Evolutionary conservation across 2,888 invertebrate species (phyloP), one percentile per base, ranked within the genome.

Genomic region (Meghimatium bilineatum): DNA sequence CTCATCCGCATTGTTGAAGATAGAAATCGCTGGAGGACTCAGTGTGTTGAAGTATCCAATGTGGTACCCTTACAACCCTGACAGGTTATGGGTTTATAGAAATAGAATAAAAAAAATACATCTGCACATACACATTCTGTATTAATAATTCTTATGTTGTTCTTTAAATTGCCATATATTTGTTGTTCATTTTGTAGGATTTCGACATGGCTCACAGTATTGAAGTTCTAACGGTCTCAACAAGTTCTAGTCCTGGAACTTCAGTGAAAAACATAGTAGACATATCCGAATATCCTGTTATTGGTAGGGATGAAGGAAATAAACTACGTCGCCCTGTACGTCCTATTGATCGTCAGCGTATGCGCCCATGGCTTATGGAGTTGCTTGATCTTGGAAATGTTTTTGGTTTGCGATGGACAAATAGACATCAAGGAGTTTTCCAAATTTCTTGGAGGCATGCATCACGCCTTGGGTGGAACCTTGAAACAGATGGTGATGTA

Each of bases 391-490:
- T 80, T 0, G 85, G 85, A 5, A 77, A 84, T 0, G 89, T 91
- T 29, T 82, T 86, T 26, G 90, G 91, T 8, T 87, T 92, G 36
- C 79, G 84, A 12, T 92, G 93, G 93, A 72, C 89, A n/a, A 86
- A 89, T 66, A 84, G 86, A 66, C 69, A 85, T 6, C 87, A 89
- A n/a, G 87, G 87, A 23, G 87, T 88, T 29, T 91, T 93, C 84
- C 86, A 88, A 52, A 89, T 93, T 32, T 88, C 91, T 0, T 93
- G 93, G 93, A 89, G 91, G 80, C 92, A 93, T 83, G 92, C 91
- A 6, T 91, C 92, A 14, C 87, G 91, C 10, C 90, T 91, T 63
- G 90, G 90, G 12, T 93, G 91, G 90, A 89, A 89, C 52, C 83
- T 89, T 1, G 86, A 87, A 10, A 85, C 87, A 14, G 93, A 93